Conservation (phyloP, 2,888 invertebrate genomes). For the Callyntrura guangdongensis region DNA sequence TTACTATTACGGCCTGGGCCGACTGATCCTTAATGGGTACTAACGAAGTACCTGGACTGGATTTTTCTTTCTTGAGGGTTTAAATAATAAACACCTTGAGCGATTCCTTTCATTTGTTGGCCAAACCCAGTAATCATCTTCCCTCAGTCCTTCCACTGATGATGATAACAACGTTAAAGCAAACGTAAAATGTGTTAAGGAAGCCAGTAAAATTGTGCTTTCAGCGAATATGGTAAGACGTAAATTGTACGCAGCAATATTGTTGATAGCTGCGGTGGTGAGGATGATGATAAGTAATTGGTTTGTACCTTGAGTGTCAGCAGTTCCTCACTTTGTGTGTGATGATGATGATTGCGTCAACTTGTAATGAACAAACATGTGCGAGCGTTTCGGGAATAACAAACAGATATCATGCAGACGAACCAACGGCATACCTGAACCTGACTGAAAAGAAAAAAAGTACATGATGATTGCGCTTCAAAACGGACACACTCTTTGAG, state of each 20-base stretch:
- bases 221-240: conserved; percentile 3
- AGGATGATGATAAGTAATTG: conserved; percentile 25
- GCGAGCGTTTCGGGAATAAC: neutral
- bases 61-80: conserved; percentile 55
- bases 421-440: too few species aligned
- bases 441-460: too few species aligned
- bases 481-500: too few species aligned
- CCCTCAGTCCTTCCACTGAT: conserved; percentile 60
- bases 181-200: conserved; percentile 9
- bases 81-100: conserved; percentile 68
- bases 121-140: conserved; percentile 64
- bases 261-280: conserved; percentile 20
- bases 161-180: conserved; percentile 23
- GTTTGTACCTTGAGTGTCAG: conserved; percentile 46
- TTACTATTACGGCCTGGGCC: neutral
- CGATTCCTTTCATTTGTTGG: conserved; percentile 48
- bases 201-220: conserved; percentile 7
- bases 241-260: conserved; percentile 12
- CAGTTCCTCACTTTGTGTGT: conserved; percentile 13
- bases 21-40: neutral
- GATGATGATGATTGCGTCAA: neutral
- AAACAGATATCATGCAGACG: neutral
- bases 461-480: too few species aligned
- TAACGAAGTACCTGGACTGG: conserved; percentile 38
- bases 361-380: neutral